Base-by-base conservation (phyloP, 2,888 invertebrate species). In the Plagiodera versicolora region DNA sequence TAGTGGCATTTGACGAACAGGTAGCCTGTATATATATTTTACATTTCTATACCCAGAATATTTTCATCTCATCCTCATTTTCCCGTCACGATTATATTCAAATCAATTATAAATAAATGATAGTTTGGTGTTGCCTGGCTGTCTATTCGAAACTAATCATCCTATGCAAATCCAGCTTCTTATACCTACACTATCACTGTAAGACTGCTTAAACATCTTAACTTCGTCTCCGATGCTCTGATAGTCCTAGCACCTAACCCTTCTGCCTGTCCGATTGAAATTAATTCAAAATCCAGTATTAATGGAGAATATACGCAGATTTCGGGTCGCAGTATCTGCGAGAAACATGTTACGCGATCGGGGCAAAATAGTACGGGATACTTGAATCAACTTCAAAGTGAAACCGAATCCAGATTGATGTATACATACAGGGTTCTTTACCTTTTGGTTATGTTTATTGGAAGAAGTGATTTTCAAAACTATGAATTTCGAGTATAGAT, bases 221-320 rank as follows among this genome's bases (percentile, higher is more conserved):
- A 46, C 51, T 58, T 58, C 52, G 44, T 53, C 47, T 35, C 55
- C 59, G 20, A 39, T 32, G 19, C 56, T 48, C 24, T 44, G 58
- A 17, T 47, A 52, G 52, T 55, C 56, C 58, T 53, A 58, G 62
- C 54, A 56, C 60, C 63, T 60, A 63, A 57, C 60, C 63, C 39
- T 39, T 68, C 66, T 67, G 71, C 67, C 70, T 72, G 72, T 74
- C 72, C 73, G 70, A 73, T 74, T 71, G 73, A 74, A 74, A 75
- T 75, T 74, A 76, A 74, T 73, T 71, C 72, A 58, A 66, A 74
- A 73, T 73, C 73, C 64, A 71, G 70, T 73, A 76, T 74, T 74
- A 75, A 75, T 75, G 75, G 74, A 69, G 74, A 74, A 75, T 75
- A 74, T 75, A 74, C 72, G 71, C 72, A 74, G 73, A 70, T 75